A percentile compares a stretch with the other conserved stretches of the same genome.
Conservation (phyloP, 2,888 invertebrate genomes). For the Macrophya annulata region DNA sequence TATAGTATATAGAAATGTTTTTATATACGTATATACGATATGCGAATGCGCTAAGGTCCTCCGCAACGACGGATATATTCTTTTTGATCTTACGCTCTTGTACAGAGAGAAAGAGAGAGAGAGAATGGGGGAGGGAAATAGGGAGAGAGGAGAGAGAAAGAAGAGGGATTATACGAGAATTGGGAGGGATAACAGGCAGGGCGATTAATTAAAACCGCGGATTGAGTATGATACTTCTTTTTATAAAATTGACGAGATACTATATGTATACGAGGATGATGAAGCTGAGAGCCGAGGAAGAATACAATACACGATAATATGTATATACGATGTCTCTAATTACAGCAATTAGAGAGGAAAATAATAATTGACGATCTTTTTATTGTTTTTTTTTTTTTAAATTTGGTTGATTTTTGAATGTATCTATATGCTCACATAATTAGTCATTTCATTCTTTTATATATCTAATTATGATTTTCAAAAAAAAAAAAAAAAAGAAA, state of each 20-base stretch:
- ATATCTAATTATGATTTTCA: no score
- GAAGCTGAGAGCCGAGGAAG: background rate
- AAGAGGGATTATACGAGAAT: no score
- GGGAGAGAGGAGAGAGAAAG: background rate
- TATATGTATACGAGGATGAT: no score
- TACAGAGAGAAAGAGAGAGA: background rate
- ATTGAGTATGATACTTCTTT: background rate
- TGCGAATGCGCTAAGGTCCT: background rate
- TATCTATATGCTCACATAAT: no score
- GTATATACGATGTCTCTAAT: background rate
- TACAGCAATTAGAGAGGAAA: background rate
- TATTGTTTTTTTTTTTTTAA: no score
- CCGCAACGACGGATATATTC: background rate
- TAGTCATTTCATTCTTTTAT: no score
- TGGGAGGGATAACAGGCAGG: background rate
- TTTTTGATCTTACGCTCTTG: background rate
- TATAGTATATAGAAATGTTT: no score
- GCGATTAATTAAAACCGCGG: background rate
- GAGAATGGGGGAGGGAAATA: background rate
- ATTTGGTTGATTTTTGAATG: no score
- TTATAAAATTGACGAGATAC: background rate
- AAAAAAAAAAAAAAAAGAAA: no score
- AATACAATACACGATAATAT: background rate
- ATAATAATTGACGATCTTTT: no score
- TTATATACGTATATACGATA: background rate